These are phyloP conservation scores for Epirrhoe alternata DNA, from an alignment of 2,888 invertebrate species.

Conservation along the genomic window DNA sequence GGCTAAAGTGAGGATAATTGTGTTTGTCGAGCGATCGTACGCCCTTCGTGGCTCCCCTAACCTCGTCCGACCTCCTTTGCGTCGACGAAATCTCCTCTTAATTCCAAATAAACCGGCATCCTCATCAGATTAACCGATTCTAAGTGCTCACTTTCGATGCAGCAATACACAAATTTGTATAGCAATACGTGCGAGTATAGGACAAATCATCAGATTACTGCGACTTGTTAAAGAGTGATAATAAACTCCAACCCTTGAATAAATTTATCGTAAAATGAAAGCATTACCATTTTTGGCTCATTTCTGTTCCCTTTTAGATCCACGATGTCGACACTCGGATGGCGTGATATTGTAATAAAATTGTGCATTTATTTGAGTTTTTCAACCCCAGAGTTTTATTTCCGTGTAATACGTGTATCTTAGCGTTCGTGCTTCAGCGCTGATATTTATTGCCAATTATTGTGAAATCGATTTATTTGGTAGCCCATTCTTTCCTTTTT, in stretches of 20 bases:
- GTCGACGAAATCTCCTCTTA: slow-evolving; percentile 50
- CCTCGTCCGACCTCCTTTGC: slow-evolving; percentile 36
- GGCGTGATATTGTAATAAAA: slow-evolving; percentile 25
- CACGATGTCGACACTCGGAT: slow-evolving; percentile 17
- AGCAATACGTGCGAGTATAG: not conserved
- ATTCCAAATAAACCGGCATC: slow-evolving; percentile 56
- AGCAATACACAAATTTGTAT: slow-evolving; percentile 30
- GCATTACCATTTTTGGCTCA: slow-evolving; percentile 26
- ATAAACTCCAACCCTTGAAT: slow-evolving; percentile 30
- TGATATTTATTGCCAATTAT: slow-evolving; percentile 17
- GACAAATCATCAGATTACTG: slow-evolving; percentile 18
- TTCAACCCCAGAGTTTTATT: slow-evolving; percentile 20
- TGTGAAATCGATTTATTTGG: slow-evolving; percentile 17
- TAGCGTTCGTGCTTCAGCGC: slow-evolving; percentile 5
- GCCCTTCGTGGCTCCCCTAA: slow-evolving; percentile 32
- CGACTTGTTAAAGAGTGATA: slow-evolving; percentile 20
- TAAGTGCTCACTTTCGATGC: slow-evolving; percentile 39
- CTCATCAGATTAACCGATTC: slow-evolving; percentile 54
- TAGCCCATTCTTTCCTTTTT: not conserved
- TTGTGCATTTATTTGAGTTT: slow-evolving; percentile 29
- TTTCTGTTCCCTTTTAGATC: slow-evolving; percentile 17
- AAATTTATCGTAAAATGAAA: slow-evolving; percentile 30
- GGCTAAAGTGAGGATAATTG: slow-evolving; percentile 55
- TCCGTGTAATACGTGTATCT: slow-evolving; percentile 17
- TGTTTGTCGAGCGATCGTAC: slow-evolving; percentile 56